Conservation (phyloP, 2,888 invertebrate species). For the Hipparchia sbordonii region DNA sequence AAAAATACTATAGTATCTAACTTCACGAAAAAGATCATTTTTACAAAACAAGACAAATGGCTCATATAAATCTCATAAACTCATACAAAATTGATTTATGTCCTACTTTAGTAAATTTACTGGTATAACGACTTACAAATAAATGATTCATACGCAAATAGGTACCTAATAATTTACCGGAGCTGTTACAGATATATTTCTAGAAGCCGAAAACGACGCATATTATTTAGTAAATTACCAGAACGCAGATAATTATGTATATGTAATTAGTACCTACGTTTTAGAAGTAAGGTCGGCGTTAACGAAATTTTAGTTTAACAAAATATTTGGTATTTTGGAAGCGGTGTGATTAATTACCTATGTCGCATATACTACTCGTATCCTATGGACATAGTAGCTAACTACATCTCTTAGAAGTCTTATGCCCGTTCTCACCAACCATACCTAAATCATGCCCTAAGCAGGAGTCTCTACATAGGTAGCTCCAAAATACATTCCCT, state of each 20-base stretch:
- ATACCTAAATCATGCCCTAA: no score
- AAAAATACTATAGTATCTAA: no score
- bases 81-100: background rate
- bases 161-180: background rate
- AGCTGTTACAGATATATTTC: background rate
- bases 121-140: background rate
- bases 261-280: background rate
- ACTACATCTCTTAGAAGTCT: no score
- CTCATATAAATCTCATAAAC: background rate
- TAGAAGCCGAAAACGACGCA: background rate
- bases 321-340: background rate
- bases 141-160: constrained; percentile 8
- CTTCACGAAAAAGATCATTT: no score
- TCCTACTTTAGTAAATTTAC: background rate
- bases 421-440: no score
- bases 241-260: constrained; percentile 1
- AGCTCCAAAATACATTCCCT: no score
- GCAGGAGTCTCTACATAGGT: no score
- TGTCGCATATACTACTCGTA: background rate
- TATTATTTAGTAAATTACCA: constrained; percentile 11
- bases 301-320: background rate
- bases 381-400: no score
- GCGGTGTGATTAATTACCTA: background rate
- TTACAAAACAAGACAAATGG: background rate
- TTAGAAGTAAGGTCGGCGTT: background rate